Conservation (phyloP, 2,888 invertebrate species). For the Lepidocyrtinus sp. region DNA sequence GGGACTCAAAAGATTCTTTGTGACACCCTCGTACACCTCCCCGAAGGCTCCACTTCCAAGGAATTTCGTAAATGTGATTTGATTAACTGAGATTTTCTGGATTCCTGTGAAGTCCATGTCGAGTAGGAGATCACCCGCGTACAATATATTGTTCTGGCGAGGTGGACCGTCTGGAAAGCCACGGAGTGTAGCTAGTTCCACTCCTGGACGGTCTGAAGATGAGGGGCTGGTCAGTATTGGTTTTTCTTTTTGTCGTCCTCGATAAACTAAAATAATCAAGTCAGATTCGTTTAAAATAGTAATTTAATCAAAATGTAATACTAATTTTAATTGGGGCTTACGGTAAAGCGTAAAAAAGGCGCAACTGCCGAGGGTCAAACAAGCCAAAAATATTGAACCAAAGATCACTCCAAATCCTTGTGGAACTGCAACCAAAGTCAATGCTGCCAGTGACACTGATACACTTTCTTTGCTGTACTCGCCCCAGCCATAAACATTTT, state of each 20-base stretch:
- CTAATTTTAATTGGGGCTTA: slow-evolving; percentile 25
- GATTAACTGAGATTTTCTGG: slow-evolving; percentile 89
- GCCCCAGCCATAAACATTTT: slow-evolving; percentile 88
- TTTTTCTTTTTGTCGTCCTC: slow-evolving; percentile 80
- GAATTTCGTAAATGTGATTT: slow-evolving; percentile 89
- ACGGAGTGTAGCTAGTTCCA: slow-evolving; percentile 87
- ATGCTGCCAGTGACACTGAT: slow-evolving; percentile 76
- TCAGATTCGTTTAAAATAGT: slow-evolving; percentile 5
- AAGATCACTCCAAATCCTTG: slow-evolving; percentile 76
- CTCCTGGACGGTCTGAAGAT: slow-evolving; percentile 69
- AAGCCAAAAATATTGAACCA: slow-evolving; percentile 77
- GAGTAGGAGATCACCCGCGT: slow-evolving; percentile 77
- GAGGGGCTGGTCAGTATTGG: slow-evolving; percentile 77
- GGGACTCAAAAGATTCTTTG: slow-evolving; percentile 75
- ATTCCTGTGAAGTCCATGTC: slow-evolving; percentile 85
- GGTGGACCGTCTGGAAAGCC: slow-evolving; percentile 84
- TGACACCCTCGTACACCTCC: slow-evolving; percentile 95
- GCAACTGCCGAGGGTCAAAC: slow-evolving; percentile 71
- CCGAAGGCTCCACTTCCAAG: slow-evolving; percentile 98
- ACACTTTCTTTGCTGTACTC: slow-evolving; percentile 80
- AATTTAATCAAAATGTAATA: not conserved
- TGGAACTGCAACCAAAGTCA: slow-evolving; percentile 75
- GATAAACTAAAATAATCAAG: slow-evolving; percentile 75
- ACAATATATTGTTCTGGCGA: slow-evolving; percentile 88
- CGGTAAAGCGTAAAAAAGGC: slow-evolving; percentile 40